Evolutionary conservation across 1,140 invertebrate species (phyloP).

Genomic region (Procambarus clarkii): DNA sequence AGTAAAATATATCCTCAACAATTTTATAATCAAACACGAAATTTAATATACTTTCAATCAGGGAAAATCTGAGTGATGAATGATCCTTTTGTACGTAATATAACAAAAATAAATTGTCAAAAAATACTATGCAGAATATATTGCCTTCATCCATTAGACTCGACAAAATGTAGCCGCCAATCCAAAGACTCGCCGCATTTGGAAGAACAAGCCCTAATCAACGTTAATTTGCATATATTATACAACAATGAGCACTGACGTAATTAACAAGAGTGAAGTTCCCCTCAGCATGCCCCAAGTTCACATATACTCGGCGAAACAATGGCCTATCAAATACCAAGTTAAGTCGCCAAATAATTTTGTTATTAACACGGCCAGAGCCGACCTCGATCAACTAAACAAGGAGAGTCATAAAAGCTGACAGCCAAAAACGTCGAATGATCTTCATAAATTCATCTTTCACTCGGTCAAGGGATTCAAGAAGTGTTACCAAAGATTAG

Average conservation of each 20-base stretch:
- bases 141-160: no score
- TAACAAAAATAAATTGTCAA: no score
- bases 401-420: constrained; percentile 40
- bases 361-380: constrained; percentile 23
- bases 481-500: constrained; percentile 12
- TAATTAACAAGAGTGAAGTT: constrained; percentile 24
- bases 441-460: constrained; percentile 53
- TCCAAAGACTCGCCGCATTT: background rate
- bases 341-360: constrained; percentile 14
- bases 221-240: background rate
- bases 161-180: no score
- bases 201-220: background rate
- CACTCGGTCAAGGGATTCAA: background rate
- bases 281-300: background rate
- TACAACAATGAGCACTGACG: constrained; percentile 10
- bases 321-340: background rate
- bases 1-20: no score
- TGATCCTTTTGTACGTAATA: no score
- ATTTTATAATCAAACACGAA: no score
- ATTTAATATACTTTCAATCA: no score
- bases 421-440: constrained; percentile 30
- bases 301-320: background rate
- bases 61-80: no score
- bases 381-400: background rate
- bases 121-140: no score